These are phyloP conservation scores for Mechanitis mazaeus DNA, from an alignment of 2,888 invertebrate species.

Conservation along the genomic window DNA sequence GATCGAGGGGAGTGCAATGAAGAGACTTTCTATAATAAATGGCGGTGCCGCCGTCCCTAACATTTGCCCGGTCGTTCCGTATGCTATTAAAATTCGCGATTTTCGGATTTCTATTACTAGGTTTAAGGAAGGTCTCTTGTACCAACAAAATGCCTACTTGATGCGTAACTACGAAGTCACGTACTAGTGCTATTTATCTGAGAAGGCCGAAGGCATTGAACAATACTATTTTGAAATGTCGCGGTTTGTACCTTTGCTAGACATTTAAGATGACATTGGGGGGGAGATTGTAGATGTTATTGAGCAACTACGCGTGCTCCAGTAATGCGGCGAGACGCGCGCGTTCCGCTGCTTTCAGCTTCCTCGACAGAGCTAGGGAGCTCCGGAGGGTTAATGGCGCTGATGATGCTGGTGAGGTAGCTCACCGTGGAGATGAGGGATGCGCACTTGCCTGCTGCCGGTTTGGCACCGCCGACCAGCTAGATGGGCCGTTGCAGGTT, in stretches of 20 bases:
- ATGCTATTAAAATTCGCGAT: slow-evolving; percentile 2
- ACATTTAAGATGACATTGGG: no score
- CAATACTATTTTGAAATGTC: neutral
- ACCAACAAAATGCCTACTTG: slow-evolving; percentile 4
- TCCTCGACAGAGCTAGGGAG: no score
- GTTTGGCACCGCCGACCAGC: neutral
- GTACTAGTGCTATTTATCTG: slow-evolving; percentile 8
- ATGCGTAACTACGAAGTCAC: slow-evolving; percentile 6
- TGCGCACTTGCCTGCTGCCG: no score
- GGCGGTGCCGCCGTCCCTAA: neutral
- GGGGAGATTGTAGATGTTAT: no score
- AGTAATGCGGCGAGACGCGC: no score
- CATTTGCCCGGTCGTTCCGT: neutral
- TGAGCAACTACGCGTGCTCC: no score
- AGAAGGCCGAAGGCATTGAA: slow-evolving; percentile 9
- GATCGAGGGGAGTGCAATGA: slow-evolving; percentile 11
- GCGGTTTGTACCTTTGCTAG: neutral
- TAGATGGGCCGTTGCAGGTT: neutral
- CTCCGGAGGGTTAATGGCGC: no score
- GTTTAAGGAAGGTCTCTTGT: slow-evolving; percentile 12
- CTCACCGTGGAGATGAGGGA: no score
- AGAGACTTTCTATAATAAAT: slow-evolving; percentile 12
- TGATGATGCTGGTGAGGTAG: no score
- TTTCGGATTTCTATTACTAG: neutral
- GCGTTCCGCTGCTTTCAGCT: no score